Evolutionary conservation across 2,113 vertebrate genomes (phyloP).

Genomic region (Plectropomus leopardus): DNA sequence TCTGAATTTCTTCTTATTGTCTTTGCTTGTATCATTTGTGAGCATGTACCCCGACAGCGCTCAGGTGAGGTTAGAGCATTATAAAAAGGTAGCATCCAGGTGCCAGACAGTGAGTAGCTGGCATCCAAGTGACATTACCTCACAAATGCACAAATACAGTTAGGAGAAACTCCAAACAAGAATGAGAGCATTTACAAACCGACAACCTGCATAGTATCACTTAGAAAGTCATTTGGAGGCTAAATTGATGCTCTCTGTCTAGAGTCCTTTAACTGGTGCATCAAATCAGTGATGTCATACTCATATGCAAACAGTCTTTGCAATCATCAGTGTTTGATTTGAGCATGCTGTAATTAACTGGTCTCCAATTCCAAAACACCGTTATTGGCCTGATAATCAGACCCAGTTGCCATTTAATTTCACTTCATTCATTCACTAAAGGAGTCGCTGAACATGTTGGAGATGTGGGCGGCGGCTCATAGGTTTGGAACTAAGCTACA

Average conservation of each 20-base stretch:
- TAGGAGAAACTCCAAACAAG: no score
- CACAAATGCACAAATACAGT: no score
- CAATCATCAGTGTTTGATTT: conserved; percentile 11
- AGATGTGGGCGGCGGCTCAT: not conserved
- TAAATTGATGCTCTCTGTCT: not conserved
- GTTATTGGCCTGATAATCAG: not conserved
- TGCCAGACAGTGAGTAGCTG: no score
- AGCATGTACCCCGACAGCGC: no score
- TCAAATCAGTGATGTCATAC: not conserved
- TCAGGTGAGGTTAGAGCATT: no score
- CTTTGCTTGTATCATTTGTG: no score
- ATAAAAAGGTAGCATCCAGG: no score
- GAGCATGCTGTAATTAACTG: not conserved
- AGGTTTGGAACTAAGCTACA: not conserved
- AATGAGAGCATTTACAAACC: no score
- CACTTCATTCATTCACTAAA: conserved; percentile 10
- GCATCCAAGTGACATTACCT: no score
- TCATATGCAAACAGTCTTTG: not conserved
- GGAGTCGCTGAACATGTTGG: not conserved
- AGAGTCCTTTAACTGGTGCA: not conserved
- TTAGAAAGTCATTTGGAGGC: not conserved
- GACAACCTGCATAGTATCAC: no score
- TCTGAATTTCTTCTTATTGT: no score
- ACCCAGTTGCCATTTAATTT: not conserved
- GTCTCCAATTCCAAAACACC: no score